A percentile compares a stretch with the other conserved stretches of the same genome.
These are phyloP conservation scores for Temnothorax longispinosus DNA, from an alignment of 1,140 invertebrate genomes.

Conservation along the genomic window DNA sequence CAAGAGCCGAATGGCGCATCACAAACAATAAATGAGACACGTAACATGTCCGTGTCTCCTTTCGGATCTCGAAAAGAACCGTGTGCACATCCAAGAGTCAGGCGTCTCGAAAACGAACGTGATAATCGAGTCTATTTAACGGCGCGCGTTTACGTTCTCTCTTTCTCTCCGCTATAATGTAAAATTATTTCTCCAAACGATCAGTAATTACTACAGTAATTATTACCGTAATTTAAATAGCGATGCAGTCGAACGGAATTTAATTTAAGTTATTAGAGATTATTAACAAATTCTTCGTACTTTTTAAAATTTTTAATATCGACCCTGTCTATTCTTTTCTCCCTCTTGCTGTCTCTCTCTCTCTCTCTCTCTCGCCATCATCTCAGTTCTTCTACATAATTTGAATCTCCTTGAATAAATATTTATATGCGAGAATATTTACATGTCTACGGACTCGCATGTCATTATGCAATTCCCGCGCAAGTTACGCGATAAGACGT, in stretches of 20 bases:
- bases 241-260: background rate
- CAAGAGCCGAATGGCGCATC: constrained; percentile 21
- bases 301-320: background rate
- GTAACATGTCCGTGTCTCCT: constrained; percentile 15
- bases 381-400: background rate
- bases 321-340: background rate
- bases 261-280: background rate
- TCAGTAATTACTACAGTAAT: background rate
- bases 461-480: constrained; percentile 47
- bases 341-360: background rate
- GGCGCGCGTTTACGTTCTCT: background rate
- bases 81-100: background rate
- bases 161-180: background rate
- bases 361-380: background rate
- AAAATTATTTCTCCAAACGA: constrained; percentile 15
- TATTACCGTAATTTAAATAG: constrained; percentile 19
- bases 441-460: constrained; percentile 32
- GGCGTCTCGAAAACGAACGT: background rate
- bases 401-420: constrained; percentile 34
- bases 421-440: constrained; percentile 12
- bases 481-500: constrained; percentile 40
- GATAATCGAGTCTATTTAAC: constrained; percentile 27
- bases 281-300: constrained; percentile 9
- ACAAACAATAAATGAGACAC: constrained; percentile 36
- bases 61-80: constrained; percentile 5